Base-by-base conservation (phyloP, 2,888 invertebrate species). In the Limnephilus lunatus region DNA sequence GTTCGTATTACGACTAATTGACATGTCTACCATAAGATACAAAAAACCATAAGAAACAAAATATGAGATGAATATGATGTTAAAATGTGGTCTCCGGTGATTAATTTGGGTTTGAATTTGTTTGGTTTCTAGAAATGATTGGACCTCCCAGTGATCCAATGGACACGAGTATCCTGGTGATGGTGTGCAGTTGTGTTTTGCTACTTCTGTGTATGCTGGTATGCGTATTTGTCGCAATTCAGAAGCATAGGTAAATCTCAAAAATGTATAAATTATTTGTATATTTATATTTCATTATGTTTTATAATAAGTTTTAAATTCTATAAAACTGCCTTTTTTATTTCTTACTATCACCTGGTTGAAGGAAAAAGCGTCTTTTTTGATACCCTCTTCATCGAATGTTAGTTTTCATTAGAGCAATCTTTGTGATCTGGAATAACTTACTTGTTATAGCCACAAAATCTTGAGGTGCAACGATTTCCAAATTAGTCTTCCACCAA, bases 141-240 rank as follows among this genome's bases (percentile, higher is more conserved):
- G 96, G 96, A 1, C 96, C 96, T 0, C 96, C 96, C 0, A 95
- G 95, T 9, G 96, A 96, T 3, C 93, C 95, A 2, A 94, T 96
- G 89, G 96, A 96, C 92, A 93, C 96, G 19, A 96, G 96, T 93
- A 95, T 96, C 95, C 91, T 96, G 80, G 96, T 96, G 11, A 96
- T 96, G 89, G 94, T 95, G 7, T 95, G 96, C 94, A 96, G 96
- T 93, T 96, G 95, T 2, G 95, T 96, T 3, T 94, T 96, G 0
- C 95, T 96, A 1, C 95, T 95, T 0, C 94, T 96, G 7, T 96
- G 96, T 90, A 94, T 96, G 2, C 92, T 96, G 2, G 95, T 95
- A 94, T 96, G 96, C 92, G 94, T 96, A 68, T 96, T 96, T 91
- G 96, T 96, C 82, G 94, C 96, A 2, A 94, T 96, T 1, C 96